Percentiles rank a stretch among this genome's conserved stretches.
Conservation (phyloP, 2,888 invertebrate species). For the Yponomeuta plumbellus region DNA sequence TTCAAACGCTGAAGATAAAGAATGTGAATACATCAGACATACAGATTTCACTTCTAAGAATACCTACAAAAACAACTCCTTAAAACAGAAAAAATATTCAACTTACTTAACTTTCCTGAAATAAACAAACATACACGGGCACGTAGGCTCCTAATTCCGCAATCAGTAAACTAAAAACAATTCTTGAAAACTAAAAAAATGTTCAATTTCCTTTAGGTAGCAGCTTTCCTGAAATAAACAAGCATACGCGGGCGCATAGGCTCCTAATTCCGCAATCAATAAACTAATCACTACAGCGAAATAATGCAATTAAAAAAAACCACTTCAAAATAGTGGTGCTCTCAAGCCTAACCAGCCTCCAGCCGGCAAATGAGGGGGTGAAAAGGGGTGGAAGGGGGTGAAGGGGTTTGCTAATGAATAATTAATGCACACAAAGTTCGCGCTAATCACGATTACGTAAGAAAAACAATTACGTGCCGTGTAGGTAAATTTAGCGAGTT, state of each 20-base stretch:
- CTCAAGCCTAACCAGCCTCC: conserved; percentile 62
- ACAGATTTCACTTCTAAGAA: too few species aligned
- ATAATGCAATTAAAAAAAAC: conserved; percentile 13
- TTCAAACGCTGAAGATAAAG: too few species aligned
- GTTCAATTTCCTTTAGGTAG: background rate
- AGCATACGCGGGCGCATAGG: background rate
- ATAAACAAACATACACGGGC: too few species aligned
- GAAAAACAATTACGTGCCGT: conserved; percentile 55
- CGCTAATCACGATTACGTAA: conserved; percentile 71
- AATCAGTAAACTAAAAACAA: too few species aligned
- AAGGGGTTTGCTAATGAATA: conserved; percentile 59
- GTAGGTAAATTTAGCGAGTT: background rate
- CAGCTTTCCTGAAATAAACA: background rate
- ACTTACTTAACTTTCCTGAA: too few species aligned
- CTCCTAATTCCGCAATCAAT: background rate
- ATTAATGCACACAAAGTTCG: conserved; percentile 63
- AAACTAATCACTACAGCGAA: background rate
- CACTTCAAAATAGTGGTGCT: conserved; percentile 28
- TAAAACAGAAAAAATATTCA: too few species aligned
- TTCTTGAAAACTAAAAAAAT: too few species aligned
- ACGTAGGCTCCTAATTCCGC: too few species aligned
- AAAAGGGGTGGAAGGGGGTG: conserved; percentile 32
- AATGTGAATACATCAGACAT: too few species aligned
- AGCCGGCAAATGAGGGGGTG: conserved; percentile 58
- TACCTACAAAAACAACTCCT: too few species aligned